Base-by-base conservation (phyloP, 1,140 invertebrate genomes). In the Drosophila lacertosa region DNA sequence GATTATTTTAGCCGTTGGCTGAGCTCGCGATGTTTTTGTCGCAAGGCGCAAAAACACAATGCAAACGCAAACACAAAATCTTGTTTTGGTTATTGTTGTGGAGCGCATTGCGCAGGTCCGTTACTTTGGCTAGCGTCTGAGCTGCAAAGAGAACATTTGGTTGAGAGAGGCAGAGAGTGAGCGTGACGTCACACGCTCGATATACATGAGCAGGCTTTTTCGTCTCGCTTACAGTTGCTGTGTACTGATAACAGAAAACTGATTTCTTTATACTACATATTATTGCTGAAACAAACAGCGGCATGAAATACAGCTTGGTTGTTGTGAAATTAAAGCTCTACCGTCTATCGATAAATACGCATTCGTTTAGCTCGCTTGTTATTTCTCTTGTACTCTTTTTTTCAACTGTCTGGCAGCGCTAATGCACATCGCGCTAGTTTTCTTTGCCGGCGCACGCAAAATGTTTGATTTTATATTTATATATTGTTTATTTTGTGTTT, bases 1-100 rank as follows among this genome's bases (percentile, higher is more conserved):
- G 18, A 53, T 15, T 51, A 13, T 6, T 39, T 26, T 29, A 45
- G 13, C 59, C 58, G 58, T 20, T 22, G 15, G 9, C 5, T 29
- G n/a, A 35, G 22, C 26, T 50, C 24, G 59, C 20, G 67, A 48
- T 65, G 62, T 65, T 70, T 65, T 42, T 57, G 60, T 65, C 62
- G 60, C 53, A 35, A 70, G 37, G 66, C 59, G 59, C 66, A 69
- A 69, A 63, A 55, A 64, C 50, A 64, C 59, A 69, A 69, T 69
- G 59, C 66, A 68, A 62, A 37, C 22, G 24, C 65, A 63, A 69
- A 62, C 40, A 35, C 33, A 69, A 55, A 69, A 64, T 69, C 66
- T 69, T 69, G 66, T 69, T 69, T 69, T 69, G 66, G 66, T 63
- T 68, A 45, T 68, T 68, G 29, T 51, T 66, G 57, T 62, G 50